phyloP scores from a whole-genome alignment of 2,888 invertebrate genomes.

The Pristionchus fissidentatus region DNA sequence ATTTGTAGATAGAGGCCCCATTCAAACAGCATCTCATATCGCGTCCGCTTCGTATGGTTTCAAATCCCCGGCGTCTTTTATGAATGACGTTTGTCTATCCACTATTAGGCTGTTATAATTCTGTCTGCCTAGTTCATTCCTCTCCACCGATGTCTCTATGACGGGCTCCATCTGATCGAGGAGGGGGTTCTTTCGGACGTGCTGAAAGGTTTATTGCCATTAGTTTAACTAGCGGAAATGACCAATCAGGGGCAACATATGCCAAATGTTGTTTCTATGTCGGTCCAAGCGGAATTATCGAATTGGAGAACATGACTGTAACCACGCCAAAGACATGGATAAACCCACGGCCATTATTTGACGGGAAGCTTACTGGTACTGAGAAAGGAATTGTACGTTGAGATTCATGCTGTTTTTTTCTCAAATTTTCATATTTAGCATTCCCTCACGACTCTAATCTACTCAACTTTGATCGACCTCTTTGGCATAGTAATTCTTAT shows the following conservation, averaged over 20 bases:
- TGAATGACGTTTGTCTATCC: background rate
- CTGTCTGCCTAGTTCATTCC: background rate
- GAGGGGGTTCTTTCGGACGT: background rate
- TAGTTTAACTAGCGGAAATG: background rate
- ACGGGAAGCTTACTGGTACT: background rate
- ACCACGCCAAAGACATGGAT: background rate
- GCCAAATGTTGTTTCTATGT: background rate
- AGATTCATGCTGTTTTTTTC: background rate
- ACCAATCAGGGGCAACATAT: background rate
- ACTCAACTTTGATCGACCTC: background rate
- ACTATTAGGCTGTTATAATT: background rate
- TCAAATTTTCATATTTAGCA: background rate
- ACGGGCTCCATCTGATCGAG: background rate
- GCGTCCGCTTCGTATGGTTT: background rate
- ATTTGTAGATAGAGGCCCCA: background rate
- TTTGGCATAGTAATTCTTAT: too few species aligned
- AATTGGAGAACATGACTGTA: background rate
- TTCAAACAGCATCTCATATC: background rate
- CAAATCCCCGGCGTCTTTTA: background rate
- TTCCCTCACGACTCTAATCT: background rate
- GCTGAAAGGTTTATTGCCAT: background rate
- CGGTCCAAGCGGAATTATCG: background rate
- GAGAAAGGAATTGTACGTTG: background rate
- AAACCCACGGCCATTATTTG: background rate
- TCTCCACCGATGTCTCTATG: background rate